Evolutionary conservation across 1,140 invertebrate species (phyloP).

Genomic region (Liolophura sinensis): DNA sequence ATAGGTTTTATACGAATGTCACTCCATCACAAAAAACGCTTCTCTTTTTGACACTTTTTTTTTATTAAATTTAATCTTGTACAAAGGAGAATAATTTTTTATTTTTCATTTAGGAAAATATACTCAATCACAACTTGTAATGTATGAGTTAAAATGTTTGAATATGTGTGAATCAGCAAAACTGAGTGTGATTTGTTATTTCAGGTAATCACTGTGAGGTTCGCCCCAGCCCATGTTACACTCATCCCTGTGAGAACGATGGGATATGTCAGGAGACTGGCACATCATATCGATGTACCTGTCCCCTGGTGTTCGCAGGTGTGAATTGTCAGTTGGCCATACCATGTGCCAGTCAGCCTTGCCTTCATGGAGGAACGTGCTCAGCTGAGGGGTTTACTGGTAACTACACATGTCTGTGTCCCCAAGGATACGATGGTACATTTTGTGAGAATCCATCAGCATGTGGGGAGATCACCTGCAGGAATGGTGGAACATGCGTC

Average conservation of each 20-base stretch:
- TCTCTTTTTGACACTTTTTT: too few species aligned
- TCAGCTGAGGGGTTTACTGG: slow-evolving; percentile 42
- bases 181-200: background rate
- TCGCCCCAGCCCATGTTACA: background rate
- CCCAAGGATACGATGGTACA: slow-evolving; percentile 13
- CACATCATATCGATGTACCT: slow-evolving; percentile 20
- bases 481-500: slow-evolving; percentile 24
- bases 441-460: slow-evolving; percentile 19
- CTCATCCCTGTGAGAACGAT: slow-evolving; percentile 7
- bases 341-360: slow-evolving; percentile 8
- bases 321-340: slow-evolving; percentile 11
- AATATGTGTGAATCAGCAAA: background rate
- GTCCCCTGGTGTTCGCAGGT: slow-evolving; percentile 18
- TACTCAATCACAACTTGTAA: background rate
- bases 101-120: background rate
- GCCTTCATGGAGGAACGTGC: slow-evolving; percentile 14
- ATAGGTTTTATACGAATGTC: background rate
- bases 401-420: slow-evolving; percentile 53
- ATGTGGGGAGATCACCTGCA: slow-evolving; percentile 22
- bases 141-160: background rate
- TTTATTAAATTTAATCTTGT: background rate
- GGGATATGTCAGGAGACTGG: slow-evolving; percentile 11
- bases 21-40: background rate
- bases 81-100: background rate
- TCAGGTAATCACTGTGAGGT: slow-evolving; percentile 11